A percentile compares a stretch with the other conserved stretches of the same genome.
Conservation (phyloP, 2,888 invertebrate genomes). For the Orthosia incerta region DNA sequence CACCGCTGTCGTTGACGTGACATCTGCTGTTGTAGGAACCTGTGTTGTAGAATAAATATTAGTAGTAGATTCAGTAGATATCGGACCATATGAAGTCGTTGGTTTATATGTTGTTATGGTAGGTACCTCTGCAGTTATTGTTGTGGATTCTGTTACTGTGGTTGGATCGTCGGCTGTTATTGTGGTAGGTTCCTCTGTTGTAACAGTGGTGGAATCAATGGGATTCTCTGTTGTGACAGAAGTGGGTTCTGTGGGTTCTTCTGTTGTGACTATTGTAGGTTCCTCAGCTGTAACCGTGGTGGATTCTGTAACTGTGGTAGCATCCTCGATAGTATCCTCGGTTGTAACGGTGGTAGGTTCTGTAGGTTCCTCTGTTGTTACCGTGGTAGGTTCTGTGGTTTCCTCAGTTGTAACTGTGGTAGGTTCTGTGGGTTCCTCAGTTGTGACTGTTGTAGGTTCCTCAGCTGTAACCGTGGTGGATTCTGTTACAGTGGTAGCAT, state of each 20-base stretch:
- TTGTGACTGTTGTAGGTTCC: not conserved
- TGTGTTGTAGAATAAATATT: constrained; percentile 23
- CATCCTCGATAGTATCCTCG: not conserved
- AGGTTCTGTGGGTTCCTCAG: constrained; percentile 3
- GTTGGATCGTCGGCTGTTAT: not conserved
- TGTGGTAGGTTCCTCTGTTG: not conserved
- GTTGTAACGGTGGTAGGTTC: not conserved
- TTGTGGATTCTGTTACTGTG: not conserved
- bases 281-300: not conserved
- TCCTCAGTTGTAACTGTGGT: constrained; percentile 17
- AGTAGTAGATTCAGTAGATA: not conserved
- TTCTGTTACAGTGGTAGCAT: no score
- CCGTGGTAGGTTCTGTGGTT: constrained; percentile 8
- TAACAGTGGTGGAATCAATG: not conserved
- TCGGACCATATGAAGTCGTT: constrained; percentile 8
- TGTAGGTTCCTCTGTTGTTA: no score
- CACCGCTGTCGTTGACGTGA: constrained; percentile 9
- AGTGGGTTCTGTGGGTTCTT: constrained; percentile 4
- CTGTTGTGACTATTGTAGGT: not conserved
- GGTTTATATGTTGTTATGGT: not conserved
- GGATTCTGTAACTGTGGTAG: not conserved
- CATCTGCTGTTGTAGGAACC: constrained; percentile 18
- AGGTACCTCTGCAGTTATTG: not conserved
- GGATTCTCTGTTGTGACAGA: not conserved
- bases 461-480: not conserved